These are phyloP conservation scores for Rhinoderma darwinii DNA, from an alignment of 2,113 vertebrate genomes.

Conservation along the genomic window DNA sequence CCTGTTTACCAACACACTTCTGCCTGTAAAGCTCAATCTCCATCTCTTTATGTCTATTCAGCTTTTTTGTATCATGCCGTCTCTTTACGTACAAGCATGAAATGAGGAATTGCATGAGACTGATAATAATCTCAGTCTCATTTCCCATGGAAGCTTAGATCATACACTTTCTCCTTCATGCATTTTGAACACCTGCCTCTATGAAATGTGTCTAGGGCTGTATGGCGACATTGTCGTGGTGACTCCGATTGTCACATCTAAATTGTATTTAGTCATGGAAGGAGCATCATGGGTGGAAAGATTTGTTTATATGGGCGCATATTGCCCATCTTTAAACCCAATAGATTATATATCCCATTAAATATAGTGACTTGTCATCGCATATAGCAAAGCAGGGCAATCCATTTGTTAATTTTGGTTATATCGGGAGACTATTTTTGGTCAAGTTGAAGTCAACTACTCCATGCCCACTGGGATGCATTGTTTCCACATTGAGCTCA, in stretches of 20 bases:
- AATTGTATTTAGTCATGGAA: neutral
- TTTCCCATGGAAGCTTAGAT: neutral
- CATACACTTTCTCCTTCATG: neutral
- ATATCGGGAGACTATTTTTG: no score
- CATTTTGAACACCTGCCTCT: neutral
- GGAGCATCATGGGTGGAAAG: neutral
- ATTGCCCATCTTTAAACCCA: neutral
- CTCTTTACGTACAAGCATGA: neutral
- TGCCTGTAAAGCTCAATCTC: neutral
- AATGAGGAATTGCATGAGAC: neutral
- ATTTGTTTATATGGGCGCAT: neutral
- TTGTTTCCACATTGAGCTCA: no score
- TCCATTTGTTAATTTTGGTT: no score
- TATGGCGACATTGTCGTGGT: neutral
- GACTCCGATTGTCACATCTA: neutral
- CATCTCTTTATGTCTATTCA: neutral
- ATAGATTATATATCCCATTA: neutral
- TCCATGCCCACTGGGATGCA: no score
- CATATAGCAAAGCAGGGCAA: no score
- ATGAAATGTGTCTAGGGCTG: neutral
- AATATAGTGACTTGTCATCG: no score
- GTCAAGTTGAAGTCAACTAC: no score
- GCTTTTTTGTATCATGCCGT: slow-evolving; percentile 1
- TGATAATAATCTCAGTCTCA: neutral
- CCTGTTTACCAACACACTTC: slow-evolving; percentile 34